Evolutionary conservation across 2,797 vertebrate species (phyloP), one percentile per base, ranked within the genome.

Genomic region (Tapera naevia): DNA sequence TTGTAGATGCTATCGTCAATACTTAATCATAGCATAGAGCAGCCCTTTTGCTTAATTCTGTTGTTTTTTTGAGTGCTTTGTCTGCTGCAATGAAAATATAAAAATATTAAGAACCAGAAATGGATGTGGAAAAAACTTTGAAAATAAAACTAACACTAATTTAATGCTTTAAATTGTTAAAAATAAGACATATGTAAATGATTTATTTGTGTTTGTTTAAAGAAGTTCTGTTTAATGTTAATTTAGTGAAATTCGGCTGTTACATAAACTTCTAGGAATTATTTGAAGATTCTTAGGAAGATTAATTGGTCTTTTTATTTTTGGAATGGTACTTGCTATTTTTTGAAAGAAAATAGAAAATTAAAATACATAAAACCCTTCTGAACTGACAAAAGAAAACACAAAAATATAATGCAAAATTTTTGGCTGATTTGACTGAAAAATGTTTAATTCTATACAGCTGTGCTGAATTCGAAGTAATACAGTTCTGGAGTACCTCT

Each of bases 231-330:
- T 91, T 94, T 92, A 90, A 92, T 80, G 81, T 93, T 95, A 89
- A 87, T 95, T 80, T 85, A 80, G 88, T 91, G 74, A 94, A 94
- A 92, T 91, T 93, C 17, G 4, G 43, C 90, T 57, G 57, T 87
- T 95, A 67, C 67, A 95, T 92, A 93, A 93, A 93, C 86, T 96
- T 95, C 90, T 92, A 97, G 81, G 96, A 94, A 96, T 92, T 92
- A 94, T 74, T 61, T 93, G 86, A 96, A 94, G 71, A 91, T 92
- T 95, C 94, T 91, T 74, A 85, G 74, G 86, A 95, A 94, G 86
- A 91, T 92, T 76, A 94, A 95, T 87, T 92, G 57, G 66, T 50
- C 56, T 53, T 51, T 32, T 91, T 86, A 88, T 84, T 93, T 94
- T 93, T 95, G 28, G 70, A 94, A 70, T 53, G 22, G 67, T 82